Conservation (phyloP, 2,888 invertebrate genomes). For the Meloe dianella region DNA sequence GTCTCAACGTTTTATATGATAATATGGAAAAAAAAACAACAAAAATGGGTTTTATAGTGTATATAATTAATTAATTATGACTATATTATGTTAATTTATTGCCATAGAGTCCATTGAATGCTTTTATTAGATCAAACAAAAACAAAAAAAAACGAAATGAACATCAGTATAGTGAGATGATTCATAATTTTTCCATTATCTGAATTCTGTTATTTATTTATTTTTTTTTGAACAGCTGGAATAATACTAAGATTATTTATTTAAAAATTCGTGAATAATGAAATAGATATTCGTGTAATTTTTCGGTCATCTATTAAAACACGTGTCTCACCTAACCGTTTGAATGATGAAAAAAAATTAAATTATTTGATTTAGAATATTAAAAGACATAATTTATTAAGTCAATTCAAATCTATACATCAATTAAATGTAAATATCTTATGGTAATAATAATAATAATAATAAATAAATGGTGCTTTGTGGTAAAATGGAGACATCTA, state of each 20-base stretch:
- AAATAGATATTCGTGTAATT: background rate
- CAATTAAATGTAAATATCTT: background rate
- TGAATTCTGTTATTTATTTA: background rate
- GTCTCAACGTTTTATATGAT: no score
- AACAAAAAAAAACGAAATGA: background rate
- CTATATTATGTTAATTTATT: background rate
- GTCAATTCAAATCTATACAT: background rate
- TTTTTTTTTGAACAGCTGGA: background rate
- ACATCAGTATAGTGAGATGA: background rate
- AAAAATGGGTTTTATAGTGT: background rate
- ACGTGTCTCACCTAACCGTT: background rate
- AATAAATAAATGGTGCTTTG: background rate
- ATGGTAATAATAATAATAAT: no score
- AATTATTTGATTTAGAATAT: background rate
- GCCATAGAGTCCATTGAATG: background rate
- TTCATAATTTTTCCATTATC: background rate
- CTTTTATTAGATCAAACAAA: background rate
- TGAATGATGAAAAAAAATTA: background rate
- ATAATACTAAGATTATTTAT: no score
- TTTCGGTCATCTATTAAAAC: background rate
- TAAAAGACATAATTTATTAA: background rate
- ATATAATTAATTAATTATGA: background rate
- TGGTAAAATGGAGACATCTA: background rate
- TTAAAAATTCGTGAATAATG: background rate
- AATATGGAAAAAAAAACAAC: no score